Evolutionary conservation across 2,888 invertebrate genomes (phyloP), one percentile per base, ranked within the genome.

Genomic region (Micropterix aruncella): DNA sequence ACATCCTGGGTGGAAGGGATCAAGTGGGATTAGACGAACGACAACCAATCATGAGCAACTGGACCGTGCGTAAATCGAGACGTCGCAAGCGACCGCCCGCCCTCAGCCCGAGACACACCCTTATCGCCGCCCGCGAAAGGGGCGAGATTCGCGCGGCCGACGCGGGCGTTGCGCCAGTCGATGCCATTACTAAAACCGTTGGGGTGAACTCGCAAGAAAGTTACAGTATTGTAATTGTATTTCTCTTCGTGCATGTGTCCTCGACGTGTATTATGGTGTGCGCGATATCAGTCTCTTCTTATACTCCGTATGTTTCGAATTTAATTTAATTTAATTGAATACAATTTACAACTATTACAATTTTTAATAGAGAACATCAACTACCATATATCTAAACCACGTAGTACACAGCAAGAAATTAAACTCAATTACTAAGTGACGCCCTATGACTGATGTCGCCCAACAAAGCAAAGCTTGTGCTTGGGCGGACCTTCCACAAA

Each of bases 21-120:
- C 74, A 77, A 75, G 71, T 67, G 72, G 77, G 77, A 77, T 77
- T 77, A 77, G 75, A 73, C 68, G 69, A 75, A 74, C 75, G 74
- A 73, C 75, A 75, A 76, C 77, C 77, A 77, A 77, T 77, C 77
- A 77, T 77, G 76, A 70, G 70, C 70, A 70, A 70, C 71, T 69
- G 70, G 71, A 71, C 71, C 65, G 65, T 58, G 19, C 27, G 14
- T 36, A 37, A 4, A 19, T 38, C 19, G 37, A 14, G 12, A 5
- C 15, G 38, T 18, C 19, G 16, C 9, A 16, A 9, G 16, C 12
- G n/a, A 1, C 19, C 40, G 40, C 46, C 19, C 38, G 42, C 19
- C 36, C 43, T 27, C 39, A 19, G 41, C 41, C 44, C 44, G 42
- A 38, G 37, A 40, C 19, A 44, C 39, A 39, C 27, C 40, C 40